Conservation (phyloP, 2,797 vertebrate genomes). For the Sebastes kiyomatsui region DNA sequence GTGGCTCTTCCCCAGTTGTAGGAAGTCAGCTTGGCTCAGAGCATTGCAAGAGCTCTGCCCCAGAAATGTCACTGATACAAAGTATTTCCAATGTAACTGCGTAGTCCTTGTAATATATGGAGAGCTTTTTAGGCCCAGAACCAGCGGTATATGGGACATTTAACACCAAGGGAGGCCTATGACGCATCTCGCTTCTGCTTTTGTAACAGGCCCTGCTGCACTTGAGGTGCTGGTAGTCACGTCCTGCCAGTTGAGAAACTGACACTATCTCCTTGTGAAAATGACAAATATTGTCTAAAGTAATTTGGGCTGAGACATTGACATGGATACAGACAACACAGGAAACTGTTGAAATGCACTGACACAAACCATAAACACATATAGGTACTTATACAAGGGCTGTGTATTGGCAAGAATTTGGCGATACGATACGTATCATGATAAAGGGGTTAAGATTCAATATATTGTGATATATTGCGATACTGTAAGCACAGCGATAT, state of each 20-base stretch:
- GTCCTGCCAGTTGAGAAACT: slow-evolving; percentile 14
- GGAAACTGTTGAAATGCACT: not conserved
- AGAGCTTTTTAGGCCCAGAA: slow-evolving; percentile 43
- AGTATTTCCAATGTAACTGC: slow-evolving; percentile 46
- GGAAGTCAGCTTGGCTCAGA: slow-evolving; percentile 47
- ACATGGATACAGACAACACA: not conserved
- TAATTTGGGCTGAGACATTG: not conserved
- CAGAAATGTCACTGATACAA: slow-evolving; percentile 72
- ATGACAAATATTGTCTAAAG: slow-evolving; percentile 11
- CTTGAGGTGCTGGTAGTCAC: slow-evolving; percentile 27
- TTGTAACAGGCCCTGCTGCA: slow-evolving; percentile 21
- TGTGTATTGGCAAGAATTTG: not conserved
- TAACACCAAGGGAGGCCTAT: slow-evolving; percentile 56
- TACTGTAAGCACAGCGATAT: too few relatives aligned
- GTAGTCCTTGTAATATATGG: slow-evolving; percentile 30
- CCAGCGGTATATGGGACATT: slow-evolving; percentile 60
- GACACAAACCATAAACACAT: not conserved
- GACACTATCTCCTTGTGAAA: slow-evolving; percentile 14
- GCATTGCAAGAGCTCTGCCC: slow-evolving; percentile 57
- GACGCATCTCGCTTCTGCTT: slow-evolving; percentile 31
- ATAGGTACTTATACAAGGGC: not conserved
- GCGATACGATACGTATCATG: not conserved
- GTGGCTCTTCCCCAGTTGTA: slow-evolving; percentile 37
- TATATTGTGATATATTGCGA: not conserved
- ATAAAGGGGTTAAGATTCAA: not conserved